Evolutionary conservation across 2,888 invertebrate species (phyloP), one percentile per base, ranked within the genome.

Genomic region (Opisthograptis luteolata): DNA sequence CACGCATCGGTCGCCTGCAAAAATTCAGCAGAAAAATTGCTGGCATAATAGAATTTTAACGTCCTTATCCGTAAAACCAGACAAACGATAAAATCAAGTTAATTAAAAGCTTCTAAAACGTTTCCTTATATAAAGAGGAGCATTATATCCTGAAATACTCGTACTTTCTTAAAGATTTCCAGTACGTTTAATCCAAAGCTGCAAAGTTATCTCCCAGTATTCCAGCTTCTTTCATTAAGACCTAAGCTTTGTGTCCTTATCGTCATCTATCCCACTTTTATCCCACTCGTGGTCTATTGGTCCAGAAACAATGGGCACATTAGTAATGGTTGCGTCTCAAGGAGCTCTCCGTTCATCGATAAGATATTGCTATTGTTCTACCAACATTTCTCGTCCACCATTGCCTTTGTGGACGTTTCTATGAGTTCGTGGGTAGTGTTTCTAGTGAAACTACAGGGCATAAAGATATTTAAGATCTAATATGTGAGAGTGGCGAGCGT

Each of bases 71-170:
- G n/a, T n/a, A n/a, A n/a, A n/a, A n/a, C n/a, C n/a, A n/a, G n/a
- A n/a, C n/a, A n/a, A n/a, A n/a, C n/a, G n/a, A n/a, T n/a, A n/a
- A n/a, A n/a, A n/a, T n/a, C n/a, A n/a, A n/a, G n/a, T n/a, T n/a
- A n/a, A n/a, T n/a, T n/a, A n/a, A n/a, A n/a, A n/a, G n/a, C n/a
- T n/a, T n/a, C n/a, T n/a, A n/a, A n/a, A n/a, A n/a, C n/a, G n/a
- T n/a, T n/a, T n/a, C n/a, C n/a, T n/a, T n/a, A n/a, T n/a, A n/a
- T n/a, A n/a, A n/a, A n/a, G n/a, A n/a, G n/a, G n/a, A n/a, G n/a
- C n/a, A n/a, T n/a, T n/a, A n/a, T n/a, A n/a, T n/a, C 2, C 17
- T 17, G 5, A 17, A 17, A 37, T 50, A 57, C 64, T 64, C 65
- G 58, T 27, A 15, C 5, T 22, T 20, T 9, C 0, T 9, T 25